Evolutionary conservation across 92 coral and sea anemone species (phyloP).

Genomic region (Actinernus sp.): DNA sequence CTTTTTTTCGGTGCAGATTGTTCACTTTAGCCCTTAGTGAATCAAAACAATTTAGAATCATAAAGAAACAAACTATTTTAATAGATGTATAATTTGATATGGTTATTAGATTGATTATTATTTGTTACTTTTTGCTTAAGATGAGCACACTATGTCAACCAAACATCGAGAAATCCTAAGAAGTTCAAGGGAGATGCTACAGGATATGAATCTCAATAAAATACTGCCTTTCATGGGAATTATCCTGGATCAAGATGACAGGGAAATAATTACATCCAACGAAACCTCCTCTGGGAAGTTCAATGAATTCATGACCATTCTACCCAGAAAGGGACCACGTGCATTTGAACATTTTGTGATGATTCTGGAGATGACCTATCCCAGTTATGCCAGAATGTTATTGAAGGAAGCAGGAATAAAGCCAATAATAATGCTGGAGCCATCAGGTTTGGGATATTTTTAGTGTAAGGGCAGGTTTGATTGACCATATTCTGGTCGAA

Average conservation of each 20-base stretch:
- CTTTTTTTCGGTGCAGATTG: too few species aligned
- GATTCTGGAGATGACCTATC: slow-evolving; percentile 28
- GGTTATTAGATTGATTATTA: too few species aligned
- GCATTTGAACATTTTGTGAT: slow-evolving; percentile 52
- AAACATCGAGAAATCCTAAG: slow-evolving; percentile 29
- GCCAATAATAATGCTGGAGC: too few species aligned
- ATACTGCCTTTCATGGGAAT: slow-evolving; percentile 22
- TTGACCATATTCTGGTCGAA: too few species aligned
- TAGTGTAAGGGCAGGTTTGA: too few species aligned
- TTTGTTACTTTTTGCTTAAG: background rate
- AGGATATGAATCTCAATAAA: slow-evolving; percentile 8
- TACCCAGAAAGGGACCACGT: slow-evolving; percentile 52
- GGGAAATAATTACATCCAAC: slow-evolving; percentile 1
- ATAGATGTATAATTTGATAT: too few species aligned
- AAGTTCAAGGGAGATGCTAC: slow-evolving; percentile 2
- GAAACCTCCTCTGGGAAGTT: slow-evolving; percentile 1
- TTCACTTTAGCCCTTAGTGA: too few species aligned
- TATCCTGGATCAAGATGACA: slow-evolving; percentile 20
- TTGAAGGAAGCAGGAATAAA: slow-evolving; percentile 6
- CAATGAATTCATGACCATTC: slow-evolving; percentile 33
- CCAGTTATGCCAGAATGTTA: slow-evolving; percentile 27
- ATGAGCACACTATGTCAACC: background rate
- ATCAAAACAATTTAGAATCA: too few species aligned
- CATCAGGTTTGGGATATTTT: too few species aligned
- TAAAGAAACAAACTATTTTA: too few species aligned